Percentiles rank a stretch among this genome's conserved stretches.
Conservation (phyloP, 2,888 invertebrate species). For the Dioctria linearis region DNA sequence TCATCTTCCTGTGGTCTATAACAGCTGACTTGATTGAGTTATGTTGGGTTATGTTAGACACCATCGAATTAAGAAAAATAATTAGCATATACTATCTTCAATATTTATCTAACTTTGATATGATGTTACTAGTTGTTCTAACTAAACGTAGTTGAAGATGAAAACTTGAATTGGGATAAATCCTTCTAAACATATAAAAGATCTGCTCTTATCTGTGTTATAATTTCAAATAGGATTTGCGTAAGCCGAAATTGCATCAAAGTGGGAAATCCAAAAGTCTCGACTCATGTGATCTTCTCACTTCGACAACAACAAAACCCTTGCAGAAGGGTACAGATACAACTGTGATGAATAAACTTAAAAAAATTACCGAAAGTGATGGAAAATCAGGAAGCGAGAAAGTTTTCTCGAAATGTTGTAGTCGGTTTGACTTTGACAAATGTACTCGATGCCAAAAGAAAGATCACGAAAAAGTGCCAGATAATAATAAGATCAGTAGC, state of each 20-base stretch:
- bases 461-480: conserved; percentile 10
- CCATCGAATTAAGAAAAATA: background rate
- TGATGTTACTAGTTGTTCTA: no score
- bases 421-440: conserved; percentile 63
- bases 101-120: background rate
- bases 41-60: background rate
- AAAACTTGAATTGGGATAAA: no score
- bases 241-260: conserved; percentile 68
- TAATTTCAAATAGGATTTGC: conserved; percentile 62
- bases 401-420: conserved; percentile 65
- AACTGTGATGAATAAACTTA: conserved; percentile 65
- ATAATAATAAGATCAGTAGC: conserved; percentile 26
- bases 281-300: conserved; percentile 86
- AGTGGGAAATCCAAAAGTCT: conserved; percentile 80
- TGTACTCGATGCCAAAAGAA: conserved; percentile 65
- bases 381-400: conserved; percentile 62
- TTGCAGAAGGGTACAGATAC: conserved; percentile 61
- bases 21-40: no score
- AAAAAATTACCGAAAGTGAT: conserved; percentile 68
- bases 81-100: background rate
- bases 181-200: no score
- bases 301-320: conserved; percentile 64
- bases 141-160: no score
- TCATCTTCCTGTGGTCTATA: no score
- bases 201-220: no score